These are phyloP conservation scores for Glyphotaelius pellucidus DNA, from an alignment of 2,888 invertebrate genomes.

Conservation along the genomic window DNA sequence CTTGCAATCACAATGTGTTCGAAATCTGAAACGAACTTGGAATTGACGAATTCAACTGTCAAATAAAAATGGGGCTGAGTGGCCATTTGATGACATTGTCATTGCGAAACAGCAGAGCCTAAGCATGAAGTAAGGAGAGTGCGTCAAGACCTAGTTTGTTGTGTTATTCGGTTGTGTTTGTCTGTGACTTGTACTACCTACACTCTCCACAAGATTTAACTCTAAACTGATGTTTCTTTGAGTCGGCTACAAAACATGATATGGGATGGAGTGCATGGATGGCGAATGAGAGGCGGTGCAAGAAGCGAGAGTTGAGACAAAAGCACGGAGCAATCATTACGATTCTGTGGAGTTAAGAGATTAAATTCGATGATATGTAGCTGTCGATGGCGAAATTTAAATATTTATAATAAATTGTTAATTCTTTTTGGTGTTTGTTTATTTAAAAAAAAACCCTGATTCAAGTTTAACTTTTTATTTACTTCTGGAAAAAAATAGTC, in stretches of 20 bases:
- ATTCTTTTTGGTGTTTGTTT: neutral
- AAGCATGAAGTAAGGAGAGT: neutral
- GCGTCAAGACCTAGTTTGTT: neutral
- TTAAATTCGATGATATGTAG: neutral
- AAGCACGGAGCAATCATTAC: neutral
- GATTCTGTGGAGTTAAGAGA: neutral
- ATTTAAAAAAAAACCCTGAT: neutral
- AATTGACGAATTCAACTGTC: too few relatives aligned
- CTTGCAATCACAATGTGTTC: too few relatives aligned
- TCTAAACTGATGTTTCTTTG: neutral
- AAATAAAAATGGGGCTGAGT: too few relatives aligned
- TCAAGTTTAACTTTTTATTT: too few relatives aligned
- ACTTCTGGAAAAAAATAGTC: too few relatives aligned
- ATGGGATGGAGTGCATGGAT: neutral
- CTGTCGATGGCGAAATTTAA: neutral
- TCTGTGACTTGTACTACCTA: neutral
- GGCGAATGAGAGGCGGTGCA: neutral
- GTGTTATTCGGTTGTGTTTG: too few relatives aligned
- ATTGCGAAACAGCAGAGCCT: too few relatives aligned
- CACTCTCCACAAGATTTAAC: neutral
- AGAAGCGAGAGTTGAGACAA: neutral
- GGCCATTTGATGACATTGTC: too few relatives aligned
- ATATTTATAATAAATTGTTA: neutral
- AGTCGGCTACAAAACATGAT: neutral
- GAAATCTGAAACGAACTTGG: too few relatives aligned